phyloP scores from a whole-genome alignment of 2,888 invertebrate genomes.

The Falcaria lacertinaria region DNA sequence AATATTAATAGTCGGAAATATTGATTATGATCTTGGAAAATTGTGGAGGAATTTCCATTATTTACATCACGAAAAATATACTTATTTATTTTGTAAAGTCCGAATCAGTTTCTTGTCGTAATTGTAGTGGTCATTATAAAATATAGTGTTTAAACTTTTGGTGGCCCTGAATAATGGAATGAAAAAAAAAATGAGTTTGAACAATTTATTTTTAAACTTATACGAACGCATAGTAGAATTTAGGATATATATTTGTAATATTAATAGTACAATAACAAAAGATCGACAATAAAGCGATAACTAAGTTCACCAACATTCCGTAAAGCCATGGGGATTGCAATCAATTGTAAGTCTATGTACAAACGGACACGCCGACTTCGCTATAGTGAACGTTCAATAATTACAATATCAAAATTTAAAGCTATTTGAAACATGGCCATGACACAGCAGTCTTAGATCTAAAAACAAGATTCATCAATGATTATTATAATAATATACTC shows the following conservation, averaged over 20 bases:
- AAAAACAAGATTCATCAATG: too few species aligned
- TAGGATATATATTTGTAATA: constrained; percentile 76
- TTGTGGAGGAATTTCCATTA: too few species aligned
- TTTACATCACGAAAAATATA: too few species aligned
- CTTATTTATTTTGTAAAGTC: too few species aligned
- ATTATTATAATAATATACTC: too few species aligned
- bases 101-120: too few species aligned
- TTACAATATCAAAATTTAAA: constrained; percentile 68
- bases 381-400: constrained; percentile 27
- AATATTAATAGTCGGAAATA: too few species aligned
- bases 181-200: constrained; percentile 50
- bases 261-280: constrained; percentile 73
- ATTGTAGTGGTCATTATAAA: too few species aligned
- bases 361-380: constrained; percentile 33
- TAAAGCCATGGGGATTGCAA: constrained; percentile 67
- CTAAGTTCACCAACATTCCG: constrained; percentile 68
- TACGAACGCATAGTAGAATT: constrained; percentile 78
- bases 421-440: constrained; percentile 70
- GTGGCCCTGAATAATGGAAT: not conserved
- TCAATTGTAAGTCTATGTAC: constrained; percentile 46
- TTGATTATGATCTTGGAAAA: too few species aligned
- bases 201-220: constrained; percentile 77
- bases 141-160: too few species aligned
- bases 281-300: constrained; percentile 73
- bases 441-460: constrained; percentile 66